Conservation (phyloP, 1,140 invertebrate species). For the Neelides sp. region DNA sequence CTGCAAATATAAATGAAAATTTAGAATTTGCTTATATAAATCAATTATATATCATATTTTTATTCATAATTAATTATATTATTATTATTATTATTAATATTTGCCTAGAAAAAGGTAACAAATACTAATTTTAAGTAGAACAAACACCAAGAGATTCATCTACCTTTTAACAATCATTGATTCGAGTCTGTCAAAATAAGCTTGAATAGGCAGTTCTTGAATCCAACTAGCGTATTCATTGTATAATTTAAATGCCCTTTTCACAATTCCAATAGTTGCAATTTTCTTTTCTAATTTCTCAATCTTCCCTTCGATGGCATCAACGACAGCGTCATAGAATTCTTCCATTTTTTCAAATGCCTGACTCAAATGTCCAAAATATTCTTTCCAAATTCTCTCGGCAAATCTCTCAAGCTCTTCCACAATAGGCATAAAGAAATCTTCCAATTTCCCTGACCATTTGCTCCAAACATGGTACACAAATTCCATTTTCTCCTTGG, state of each 20-base stretch:
- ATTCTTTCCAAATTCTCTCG: constrained; percentile 17
- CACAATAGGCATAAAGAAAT: constrained; percentile 22
- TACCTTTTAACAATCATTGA: constrained; percentile 25
- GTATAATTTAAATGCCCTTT: constrained; percentile 23
- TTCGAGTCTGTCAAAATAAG: constrained; percentile 26
- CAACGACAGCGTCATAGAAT: constrained; percentile 14
- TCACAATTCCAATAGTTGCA: constrained; percentile 18
- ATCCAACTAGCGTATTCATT: constrained; percentile 32
- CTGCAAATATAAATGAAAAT: constrained; percentile 9
- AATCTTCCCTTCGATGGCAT: constrained; percentile 20
- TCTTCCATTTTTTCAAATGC: constrained; percentile 11
- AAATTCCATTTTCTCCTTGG: too few species aligned
- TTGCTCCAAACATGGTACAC: constrained; percentile 9
- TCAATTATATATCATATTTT: too few species aligned
- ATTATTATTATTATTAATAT: not conserved
- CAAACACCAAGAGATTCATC: constrained; percentile 4
- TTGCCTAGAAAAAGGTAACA: not conserved
- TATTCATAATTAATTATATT: too few species aligned
- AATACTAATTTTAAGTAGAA: not conserved
- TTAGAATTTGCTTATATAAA: not conserved
- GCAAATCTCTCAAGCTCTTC: constrained; percentile 27
- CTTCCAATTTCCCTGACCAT: constrained; percentile 28
- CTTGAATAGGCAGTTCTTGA: constrained; percentile 33
- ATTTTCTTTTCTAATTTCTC: constrained; percentile 22
- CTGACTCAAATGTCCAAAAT: constrained; percentile 3